Percentiles rank a stretch among this genome's conserved stretches.
phyloP scores from a whole-genome alignment of 2,113 vertebrate genomes.

The Notarius quadriscutis region DNA sequence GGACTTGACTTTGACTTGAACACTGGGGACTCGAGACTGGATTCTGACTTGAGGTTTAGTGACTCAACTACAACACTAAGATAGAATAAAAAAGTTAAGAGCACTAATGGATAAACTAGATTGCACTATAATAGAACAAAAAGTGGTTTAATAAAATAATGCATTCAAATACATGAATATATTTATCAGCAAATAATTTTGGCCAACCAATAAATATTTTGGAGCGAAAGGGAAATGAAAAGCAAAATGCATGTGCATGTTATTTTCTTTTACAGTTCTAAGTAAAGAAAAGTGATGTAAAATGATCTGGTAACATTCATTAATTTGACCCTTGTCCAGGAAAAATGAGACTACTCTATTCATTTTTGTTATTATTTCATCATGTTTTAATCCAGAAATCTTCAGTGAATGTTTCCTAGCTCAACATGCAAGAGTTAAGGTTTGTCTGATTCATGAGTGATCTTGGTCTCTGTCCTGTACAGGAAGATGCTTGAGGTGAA shows the following conservation, averaged over 20 bases:
- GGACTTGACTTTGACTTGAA: no score
- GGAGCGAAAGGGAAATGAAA: background rate
- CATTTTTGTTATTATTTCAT: background rate
- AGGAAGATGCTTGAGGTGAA: slow-evolving; percentile 82
- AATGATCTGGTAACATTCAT: background rate
- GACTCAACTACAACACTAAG: no score
- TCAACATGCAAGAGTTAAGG: background rate
- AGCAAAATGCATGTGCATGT: background rate
- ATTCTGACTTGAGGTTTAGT: no score
- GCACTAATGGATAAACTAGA: no score
- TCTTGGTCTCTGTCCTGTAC: slow-evolving; percentile 47
- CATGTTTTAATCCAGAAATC: background rate
- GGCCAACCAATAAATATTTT: background rate
- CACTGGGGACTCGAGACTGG: no score
- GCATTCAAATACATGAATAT: background rate
- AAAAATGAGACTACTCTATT: background rate
- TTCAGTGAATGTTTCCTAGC: background rate
- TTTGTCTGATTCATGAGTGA: background rate
- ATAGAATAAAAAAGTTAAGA: no score
- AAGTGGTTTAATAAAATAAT: no score
- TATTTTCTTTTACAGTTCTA: background rate
- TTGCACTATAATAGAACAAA: no score
- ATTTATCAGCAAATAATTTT: background rate
- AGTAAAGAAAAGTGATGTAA: background rate
- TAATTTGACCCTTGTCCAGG: background rate